Evolutionary conservation across 2,888 invertebrate species (phyloP).

Genomic region (Atethmia centrago): DNA sequence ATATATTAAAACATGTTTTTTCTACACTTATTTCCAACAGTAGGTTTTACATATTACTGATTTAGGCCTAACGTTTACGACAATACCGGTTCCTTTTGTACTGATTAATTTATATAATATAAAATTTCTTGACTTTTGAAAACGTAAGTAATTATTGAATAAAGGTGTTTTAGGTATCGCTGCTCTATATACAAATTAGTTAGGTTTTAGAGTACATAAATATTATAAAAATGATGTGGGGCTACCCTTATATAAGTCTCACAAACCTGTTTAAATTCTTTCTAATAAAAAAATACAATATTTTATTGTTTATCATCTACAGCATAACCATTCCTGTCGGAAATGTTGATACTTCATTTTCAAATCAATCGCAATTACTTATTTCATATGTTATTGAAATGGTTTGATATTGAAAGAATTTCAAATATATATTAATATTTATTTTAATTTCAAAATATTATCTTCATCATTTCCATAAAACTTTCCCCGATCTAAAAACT

Average conservation of each 20-base stretch:
- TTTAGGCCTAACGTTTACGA: constrained; percentile 34
- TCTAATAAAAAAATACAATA: not conserved
- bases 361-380: not conserved
- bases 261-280: not conserved
- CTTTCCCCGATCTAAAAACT: not conserved
- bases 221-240: not conserved
- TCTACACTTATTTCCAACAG: not conserved
- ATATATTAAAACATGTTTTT: not conserved
- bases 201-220: not conserved
- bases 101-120: not conserved
- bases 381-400: not conserved
- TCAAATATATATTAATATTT: not conserved
- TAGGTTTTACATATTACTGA: not conserved
- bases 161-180: not conserved
- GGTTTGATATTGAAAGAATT: not conserved
- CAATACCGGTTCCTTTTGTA: not conserved
- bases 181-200: not conserved
- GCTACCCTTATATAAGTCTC: not conserved
- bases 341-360: constrained; percentile 1
- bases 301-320: not conserved
- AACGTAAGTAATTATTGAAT: not conserved
- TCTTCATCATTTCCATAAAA: not conserved
- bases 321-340: too few species aligned
- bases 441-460: not conserved
- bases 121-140: not conserved